Evolutionary conservation across 1,140 invertebrate genomes (phyloP).

Genomic region (Caenorhabditis latens): DNA sequence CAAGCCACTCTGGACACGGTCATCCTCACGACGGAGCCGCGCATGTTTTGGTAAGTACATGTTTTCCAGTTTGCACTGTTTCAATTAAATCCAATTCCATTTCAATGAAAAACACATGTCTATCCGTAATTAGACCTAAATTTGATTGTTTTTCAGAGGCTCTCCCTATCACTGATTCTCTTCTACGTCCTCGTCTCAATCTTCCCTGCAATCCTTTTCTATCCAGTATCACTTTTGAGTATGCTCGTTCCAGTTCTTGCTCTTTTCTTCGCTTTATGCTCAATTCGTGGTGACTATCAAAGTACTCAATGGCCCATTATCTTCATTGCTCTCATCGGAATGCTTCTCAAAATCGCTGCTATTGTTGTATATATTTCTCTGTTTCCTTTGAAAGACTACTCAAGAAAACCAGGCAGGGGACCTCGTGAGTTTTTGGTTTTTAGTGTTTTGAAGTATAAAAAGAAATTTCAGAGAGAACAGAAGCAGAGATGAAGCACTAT

Average conservation of each 20-base stretch:
- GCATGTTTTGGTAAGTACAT: constrained; percentile 20
- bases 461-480: constrained; percentile 23
- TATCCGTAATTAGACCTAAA: not conserved
- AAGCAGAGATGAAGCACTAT: constrained; percentile 44
- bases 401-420: constrained; percentile 38
- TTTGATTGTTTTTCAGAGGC: constrained; percentile 4
- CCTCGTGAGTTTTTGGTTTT: constrained; percentile 7
- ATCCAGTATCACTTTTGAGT: constrained; percentile 32
- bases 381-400: constrained; percentile 34
- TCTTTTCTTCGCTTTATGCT: constrained; percentile 43
- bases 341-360: constrained; percentile 44
- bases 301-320: constrained; percentile 46
- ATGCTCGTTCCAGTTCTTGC: constrained; percentile 35
- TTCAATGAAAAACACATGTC: no score
- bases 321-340: constrained; percentile 53
- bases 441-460: not conserved
- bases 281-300: constrained; percentile 45
- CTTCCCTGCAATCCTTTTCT: constrained; percentile 42
- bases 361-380: constrained; percentile 38
- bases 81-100: no score
- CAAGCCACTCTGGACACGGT: constrained; percentile 22
- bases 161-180: constrained; percentile 23
- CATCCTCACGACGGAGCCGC: constrained; percentile 29
- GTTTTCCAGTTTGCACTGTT: not conserved
- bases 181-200: constrained; percentile 50